phyloP scores from a whole-genome alignment of 2,888 invertebrate species.

The Drosophila quinaria region DNA sequence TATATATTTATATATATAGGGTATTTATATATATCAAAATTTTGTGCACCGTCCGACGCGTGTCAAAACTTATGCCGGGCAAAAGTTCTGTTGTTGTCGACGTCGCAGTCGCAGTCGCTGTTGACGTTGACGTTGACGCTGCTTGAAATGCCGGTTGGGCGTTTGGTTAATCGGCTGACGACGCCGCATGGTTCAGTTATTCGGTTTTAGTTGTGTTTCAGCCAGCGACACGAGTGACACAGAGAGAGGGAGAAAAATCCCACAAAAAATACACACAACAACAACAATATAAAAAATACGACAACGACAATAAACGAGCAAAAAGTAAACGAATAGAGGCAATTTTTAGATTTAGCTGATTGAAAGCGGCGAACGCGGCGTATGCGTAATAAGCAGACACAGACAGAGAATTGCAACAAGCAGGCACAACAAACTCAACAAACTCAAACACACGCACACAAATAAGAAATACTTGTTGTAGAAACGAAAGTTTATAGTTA shows the following conservation, averaged over 20 bases:
- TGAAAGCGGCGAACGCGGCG: conserved; percentile 53
- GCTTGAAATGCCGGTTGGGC: conserved; percentile 66
- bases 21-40: conserved; percentile 37
- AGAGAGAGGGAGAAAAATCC: conserved; percentile 36
- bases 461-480: conserved; percentile 24
- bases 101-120: conserved; percentile 24
- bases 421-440: conserved; percentile 41
- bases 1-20: conserved; percentile 14
- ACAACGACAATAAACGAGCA: conserved; percentile 45
- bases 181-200: conserved; percentile 60
- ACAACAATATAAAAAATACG: conserved; percentile 33
- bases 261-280: conserved; percentile 25
- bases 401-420: conserved; percentile 30
- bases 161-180: conserved; percentile 59
- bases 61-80: conserved; percentile 51
- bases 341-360: conserved; percentile 70
- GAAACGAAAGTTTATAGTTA: conserved; percentile 7
- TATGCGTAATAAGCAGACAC: conserved; percentile 59
- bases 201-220: conserved; percentile 78
- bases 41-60: conserved; percentile 55
- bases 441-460: conserved; percentile 24
- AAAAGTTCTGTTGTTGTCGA: conserved; percentile 12
- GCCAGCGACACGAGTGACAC: conserved; percentile 77
- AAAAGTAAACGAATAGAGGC: conserved; percentile 45
- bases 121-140: conserved; percentile 20